These are phyloP conservation scores for Rhodophaea formosa DNA, from an alignment of 2,888 invertebrate species.

Conservation along the genomic window DNA sequence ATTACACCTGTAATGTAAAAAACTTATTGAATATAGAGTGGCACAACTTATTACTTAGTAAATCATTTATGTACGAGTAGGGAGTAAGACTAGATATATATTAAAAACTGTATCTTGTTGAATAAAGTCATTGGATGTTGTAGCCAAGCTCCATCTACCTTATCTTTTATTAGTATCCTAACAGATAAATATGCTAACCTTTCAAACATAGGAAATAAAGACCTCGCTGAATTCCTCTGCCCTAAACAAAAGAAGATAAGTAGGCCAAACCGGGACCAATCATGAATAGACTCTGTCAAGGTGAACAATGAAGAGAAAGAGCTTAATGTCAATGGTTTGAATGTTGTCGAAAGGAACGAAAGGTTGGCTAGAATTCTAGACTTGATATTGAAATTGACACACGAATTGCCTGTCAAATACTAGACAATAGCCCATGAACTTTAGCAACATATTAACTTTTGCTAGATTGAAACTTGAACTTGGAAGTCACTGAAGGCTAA, in stretches of 20 bases:
- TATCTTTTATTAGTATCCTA: no score
- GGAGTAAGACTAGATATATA: no score
- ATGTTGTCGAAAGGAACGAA: neutral
- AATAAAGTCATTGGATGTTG: no score
- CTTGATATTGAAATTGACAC: neutral
- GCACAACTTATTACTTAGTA: no score
- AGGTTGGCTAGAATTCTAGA: neutral
- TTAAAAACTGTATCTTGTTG: no score
- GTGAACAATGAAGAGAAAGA: slow-evolving; percentile 25
- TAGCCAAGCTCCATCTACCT: no score
- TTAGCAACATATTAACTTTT: neutral
- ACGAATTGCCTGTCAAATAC: neutral
- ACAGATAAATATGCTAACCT: neutral
- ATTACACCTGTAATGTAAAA: no score
- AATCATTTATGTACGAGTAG: no score
- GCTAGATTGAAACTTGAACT: no score
- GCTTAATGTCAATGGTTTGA: slow-evolving; percentile 12
- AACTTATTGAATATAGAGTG: no score
- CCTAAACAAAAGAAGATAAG: slow-evolving; percentile 13
- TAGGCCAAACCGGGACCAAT: slow-evolving; percentile 31
- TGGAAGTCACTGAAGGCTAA: no score
- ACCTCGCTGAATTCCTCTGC: slow-evolving; percentile 12
- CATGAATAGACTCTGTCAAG: slow-evolving; percentile 35
- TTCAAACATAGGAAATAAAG: slow-evolving; percentile 2
- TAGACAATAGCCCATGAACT: neutral